Conservation (phyloP, 2,113 vertebrate genomes). For the Callionymus lyra region DNA sequence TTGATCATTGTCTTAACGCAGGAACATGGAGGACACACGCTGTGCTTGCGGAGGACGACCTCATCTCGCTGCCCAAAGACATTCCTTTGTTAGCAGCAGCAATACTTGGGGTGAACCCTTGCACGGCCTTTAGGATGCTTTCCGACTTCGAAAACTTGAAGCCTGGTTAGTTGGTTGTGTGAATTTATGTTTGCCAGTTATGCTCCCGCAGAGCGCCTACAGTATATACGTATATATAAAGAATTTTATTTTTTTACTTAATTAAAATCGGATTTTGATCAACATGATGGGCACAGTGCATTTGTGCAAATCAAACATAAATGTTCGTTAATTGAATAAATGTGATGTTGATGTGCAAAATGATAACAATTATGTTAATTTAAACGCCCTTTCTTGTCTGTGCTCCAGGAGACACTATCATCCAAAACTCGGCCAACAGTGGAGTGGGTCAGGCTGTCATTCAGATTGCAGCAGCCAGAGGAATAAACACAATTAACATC, state of each 20-base stretch:
- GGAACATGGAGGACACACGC: constrained; percentile 82
- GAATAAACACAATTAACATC: constrained; percentile 84
- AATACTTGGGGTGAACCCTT: constrained; percentile 86
- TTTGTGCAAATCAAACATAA: no score
- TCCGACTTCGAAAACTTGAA: constrained; percentile 79
- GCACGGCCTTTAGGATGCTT: constrained; percentile 87
- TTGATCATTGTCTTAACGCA: constrained; percentile 43
- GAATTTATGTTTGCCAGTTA: no score
- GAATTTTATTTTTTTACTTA: no score
- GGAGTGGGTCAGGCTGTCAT: constrained; percentile 93
- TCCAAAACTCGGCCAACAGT: constrained; percentile 95
- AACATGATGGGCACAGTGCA: no score
- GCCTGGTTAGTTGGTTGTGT: constrained; percentile 61
- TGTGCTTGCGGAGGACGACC: constrained; percentile 61
- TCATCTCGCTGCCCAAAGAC: constrained; percentile 72
- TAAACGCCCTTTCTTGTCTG: no score
- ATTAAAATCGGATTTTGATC: no score
- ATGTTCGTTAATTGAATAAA: no score
- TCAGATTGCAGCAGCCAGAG: constrained; percentile 82
- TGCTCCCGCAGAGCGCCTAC: no score
- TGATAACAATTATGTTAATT: neutral
- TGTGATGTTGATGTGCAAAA: neutral
- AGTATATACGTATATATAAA: no score
- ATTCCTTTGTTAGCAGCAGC: constrained; percentile 81
- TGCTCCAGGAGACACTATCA: constrained; percentile 79